phyloP scores from a whole-genome alignment of 2,113 vertebrate species.

The Hippocampus zosterae region DNA sequence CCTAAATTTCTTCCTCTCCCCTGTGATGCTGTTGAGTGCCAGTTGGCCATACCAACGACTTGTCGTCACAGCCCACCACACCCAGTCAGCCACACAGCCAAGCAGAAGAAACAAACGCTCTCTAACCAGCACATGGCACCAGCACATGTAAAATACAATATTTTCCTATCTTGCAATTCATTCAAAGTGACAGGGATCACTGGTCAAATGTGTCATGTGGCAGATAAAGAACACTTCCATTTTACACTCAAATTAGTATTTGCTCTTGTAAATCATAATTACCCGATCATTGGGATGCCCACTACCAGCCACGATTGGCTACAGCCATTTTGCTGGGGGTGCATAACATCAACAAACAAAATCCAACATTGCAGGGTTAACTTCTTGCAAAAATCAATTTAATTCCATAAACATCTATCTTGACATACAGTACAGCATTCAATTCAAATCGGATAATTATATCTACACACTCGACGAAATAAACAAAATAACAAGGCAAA shows the following conservation, averaged over 20 bases:
- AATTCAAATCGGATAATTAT: not conserved
- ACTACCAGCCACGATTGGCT: not conserved
- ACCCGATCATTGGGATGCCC: not conserved
- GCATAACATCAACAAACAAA: not conserved
- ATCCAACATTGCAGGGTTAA: not conserved
- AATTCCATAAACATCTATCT: not conserved
- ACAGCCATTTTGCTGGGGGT: not conserved
- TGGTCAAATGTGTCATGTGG: not conserved
- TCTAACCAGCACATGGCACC: not conserved
- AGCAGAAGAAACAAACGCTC: conserved; percentile 1
- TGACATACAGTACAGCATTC: not conserved
- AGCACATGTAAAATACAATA: not conserved
- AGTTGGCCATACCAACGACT: not conserved
- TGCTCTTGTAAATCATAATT: not conserved
- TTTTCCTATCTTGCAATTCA: not conserved
- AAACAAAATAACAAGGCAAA: not conserved
- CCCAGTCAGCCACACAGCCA: conserved; percentile 3
- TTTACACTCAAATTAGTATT: not conserved
- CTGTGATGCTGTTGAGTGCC: not conserved
- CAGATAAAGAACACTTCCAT: not conserved
- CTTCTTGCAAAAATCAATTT: not conserved
- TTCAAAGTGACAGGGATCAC: not conserved
- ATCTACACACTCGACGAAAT: not conserved
- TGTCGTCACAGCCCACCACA: conserved; percentile 26
- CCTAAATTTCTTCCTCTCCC: not conserved